Evolutionary conservation across 2,113 vertebrate genomes (phyloP).

Genomic region (Pelecanus crispus): DNA sequence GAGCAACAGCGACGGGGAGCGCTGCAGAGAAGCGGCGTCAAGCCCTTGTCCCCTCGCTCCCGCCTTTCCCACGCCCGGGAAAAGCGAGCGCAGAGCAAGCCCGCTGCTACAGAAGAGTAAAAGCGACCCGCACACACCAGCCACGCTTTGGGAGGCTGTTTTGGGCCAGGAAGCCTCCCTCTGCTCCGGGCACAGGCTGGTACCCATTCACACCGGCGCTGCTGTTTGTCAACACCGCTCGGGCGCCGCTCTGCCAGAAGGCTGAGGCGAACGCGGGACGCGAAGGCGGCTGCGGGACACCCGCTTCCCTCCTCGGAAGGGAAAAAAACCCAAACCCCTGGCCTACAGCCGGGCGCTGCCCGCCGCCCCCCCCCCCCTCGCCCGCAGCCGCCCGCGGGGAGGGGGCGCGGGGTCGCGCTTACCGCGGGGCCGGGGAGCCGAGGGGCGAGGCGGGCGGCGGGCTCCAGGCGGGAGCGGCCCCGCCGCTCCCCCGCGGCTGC

Average conservation of each 20-base stretch:
- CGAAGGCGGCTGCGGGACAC: neutral
- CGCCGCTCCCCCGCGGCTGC: neutral
- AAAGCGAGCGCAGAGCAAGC: neutral
- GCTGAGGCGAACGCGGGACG: neutral
- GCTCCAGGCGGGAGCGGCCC: neutral
- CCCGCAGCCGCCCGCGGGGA: neutral
- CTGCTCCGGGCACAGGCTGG: neutral
- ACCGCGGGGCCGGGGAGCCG: neutral
- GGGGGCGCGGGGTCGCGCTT: neutral
- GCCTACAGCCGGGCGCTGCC: neutral
- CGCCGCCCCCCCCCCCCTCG: neutral
- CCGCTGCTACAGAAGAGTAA: neutral
- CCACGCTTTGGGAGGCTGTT: neutral
- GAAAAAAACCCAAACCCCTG: neutral
- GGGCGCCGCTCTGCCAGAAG: neutral
- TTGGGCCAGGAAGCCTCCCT: neutral
- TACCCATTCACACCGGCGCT: neutral
- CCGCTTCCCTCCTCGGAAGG: neutral
- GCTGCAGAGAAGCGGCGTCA: neutral
- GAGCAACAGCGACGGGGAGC: neutral
- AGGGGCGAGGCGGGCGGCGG: neutral
- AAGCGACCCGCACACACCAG: neutral
- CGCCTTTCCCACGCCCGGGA: neutral
- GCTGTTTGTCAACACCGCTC: neutral
- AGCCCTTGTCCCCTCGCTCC: neutral